Conservation (phyloP, 2,113 vertebrate species). For the Galbula dea region DNA sequence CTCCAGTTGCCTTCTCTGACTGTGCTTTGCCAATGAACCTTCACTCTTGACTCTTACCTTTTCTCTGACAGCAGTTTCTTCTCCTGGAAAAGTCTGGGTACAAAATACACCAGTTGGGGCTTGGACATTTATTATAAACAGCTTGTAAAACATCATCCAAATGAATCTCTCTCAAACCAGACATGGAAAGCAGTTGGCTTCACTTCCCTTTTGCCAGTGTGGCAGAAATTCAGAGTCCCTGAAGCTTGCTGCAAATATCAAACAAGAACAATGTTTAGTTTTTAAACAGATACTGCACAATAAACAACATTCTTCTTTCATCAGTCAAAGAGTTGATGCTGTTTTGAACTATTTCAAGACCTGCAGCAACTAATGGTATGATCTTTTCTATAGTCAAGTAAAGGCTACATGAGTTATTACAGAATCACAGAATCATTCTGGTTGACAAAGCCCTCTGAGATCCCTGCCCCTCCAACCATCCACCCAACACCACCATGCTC, state of each 20-base stretch:
- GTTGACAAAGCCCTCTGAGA: too few relatives aligned
- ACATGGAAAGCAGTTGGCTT: too few relatives aligned
- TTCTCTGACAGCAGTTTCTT: neutral
- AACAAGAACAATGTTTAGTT: neutral
- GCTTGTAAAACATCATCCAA: neutral
- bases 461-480: too few relatives aligned
- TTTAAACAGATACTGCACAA: neutral
- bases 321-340: neutral
- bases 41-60: neutral
- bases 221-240: slow-evolving; percentile 67
- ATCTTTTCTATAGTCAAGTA: neutral
- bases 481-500: too few relatives aligned
- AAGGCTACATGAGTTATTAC: neutral
- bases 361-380: neutral
- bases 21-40: neutral
- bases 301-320: neutral
- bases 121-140: neutral
- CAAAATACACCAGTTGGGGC: neutral
- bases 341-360: neutral
- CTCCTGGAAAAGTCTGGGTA: neutral
- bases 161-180: neutral
- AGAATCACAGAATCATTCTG: too few relatives aligned
- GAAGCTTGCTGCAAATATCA: slow-evolving; percentile 78
- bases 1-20: neutral
- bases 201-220: neutral